Evolutionary conservation across 1,140 invertebrate genomes (phyloP).

Genomic region (Lordiphosa stackelbergi): DNA sequence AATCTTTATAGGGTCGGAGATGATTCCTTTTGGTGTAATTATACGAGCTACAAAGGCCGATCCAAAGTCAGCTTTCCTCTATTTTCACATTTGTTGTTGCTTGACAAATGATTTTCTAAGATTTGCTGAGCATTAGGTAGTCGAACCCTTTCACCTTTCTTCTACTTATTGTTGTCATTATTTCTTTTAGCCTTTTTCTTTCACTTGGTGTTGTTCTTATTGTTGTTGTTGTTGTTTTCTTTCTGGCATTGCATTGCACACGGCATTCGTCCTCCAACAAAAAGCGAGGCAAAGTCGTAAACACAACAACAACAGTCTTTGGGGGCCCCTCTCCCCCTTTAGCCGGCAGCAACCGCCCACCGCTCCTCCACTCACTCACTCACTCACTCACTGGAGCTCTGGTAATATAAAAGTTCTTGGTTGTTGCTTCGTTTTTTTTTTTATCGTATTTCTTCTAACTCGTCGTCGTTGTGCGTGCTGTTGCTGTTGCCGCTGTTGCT

Average conservation of each 20-base stretch:
- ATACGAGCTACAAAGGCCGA: too few species aligned
- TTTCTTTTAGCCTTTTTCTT: conserved; percentile 43
- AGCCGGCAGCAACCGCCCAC: conserved; percentile 29
- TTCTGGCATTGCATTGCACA: conserved; percentile 63
- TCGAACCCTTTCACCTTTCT: conserved; percentile 3
- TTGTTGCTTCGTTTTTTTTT: conserved; percentile 31
- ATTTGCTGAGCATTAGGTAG: not conserved
- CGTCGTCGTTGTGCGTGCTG: conserved; percentile 62
- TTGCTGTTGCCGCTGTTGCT: conserved; percentile 20
- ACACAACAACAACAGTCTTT: conserved; percentile 30
- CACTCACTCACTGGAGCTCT: conserved; percentile 23
- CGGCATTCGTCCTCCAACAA: conserved; percentile 69
- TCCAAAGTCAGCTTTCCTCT: too few species aligned
- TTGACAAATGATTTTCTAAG: too few species aligned
- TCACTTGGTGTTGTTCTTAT: conserved; percentile 19
- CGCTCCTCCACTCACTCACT: conserved; percentile 6
- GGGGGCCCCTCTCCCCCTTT: conserved; percentile 29
- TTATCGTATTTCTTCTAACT: conserved; percentile 72
- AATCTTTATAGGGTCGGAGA: too few species aligned
- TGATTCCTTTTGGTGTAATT: too few species aligned
- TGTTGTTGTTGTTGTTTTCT: conserved; percentile 31
- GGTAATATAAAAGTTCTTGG: conserved; percentile 47
- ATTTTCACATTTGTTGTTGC: too few species aligned
- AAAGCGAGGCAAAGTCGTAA: conserved; percentile 48
- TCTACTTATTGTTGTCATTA: conserved; percentile 14